Conservation (phyloP, 1,140 invertebrate species). For the Luehdorfia chinensis region DNA sequence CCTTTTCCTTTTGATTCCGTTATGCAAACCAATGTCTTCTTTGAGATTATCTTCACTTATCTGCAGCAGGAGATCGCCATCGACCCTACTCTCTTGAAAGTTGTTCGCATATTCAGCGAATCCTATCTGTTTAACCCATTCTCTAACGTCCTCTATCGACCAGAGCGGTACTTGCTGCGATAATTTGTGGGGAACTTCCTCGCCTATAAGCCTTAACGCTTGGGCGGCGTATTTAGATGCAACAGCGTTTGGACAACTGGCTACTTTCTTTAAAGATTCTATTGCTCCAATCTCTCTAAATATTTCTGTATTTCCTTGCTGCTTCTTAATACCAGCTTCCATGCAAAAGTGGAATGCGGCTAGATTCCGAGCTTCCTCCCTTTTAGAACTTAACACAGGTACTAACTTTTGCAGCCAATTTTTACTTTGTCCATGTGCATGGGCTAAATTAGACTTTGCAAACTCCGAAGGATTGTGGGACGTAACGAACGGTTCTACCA, state of each 20-base stretch:
- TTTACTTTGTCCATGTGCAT: slow-evolving; percentile 97
- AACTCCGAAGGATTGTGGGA: slow-evolving; percentile 96
- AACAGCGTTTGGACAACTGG: slow-evolving; percentile 97
- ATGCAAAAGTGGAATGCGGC: slow-evolving; percentile 99
- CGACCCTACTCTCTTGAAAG: slow-evolving; percentile 95
- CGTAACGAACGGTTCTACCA: slow-evolving; percentile 98
- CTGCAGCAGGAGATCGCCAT: slow-evolving; percentile 97
- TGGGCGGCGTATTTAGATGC: slow-evolving; percentile 98
- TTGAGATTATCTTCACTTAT: slow-evolving; percentile 94
- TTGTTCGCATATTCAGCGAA: slow-evolving; percentile 90
- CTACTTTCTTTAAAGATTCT: slow-evolving; percentile 96
- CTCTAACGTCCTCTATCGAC: slow-evolving; percentile 96
- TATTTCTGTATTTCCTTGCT: slow-evolving; percentile 96
- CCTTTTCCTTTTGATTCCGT: slow-evolving; percentile 95
- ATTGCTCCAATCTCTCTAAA: slow-evolving; percentile 97
- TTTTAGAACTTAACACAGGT: slow-evolving; percentile 95
- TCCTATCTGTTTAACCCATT: slow-evolving; percentile 99
- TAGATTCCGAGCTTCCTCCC: slow-evolving; percentile 96
- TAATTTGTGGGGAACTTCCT: slow-evolving; percentile 97
- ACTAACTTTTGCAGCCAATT: slow-evolving; percentile 96
- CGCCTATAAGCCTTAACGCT: slow-evolving; percentile 95
- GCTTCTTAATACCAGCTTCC: slow-evolving; percentile 98
- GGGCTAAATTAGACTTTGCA: slow-evolving; percentile 93
- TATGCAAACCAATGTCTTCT: slow-evolving; percentile 94
- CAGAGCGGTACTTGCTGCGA: slow-evolving; percentile 99